phyloP scores from a whole-genome alignment of 2,888 invertebrate species.

The Leptinotarsa tumamoca region DNA sequence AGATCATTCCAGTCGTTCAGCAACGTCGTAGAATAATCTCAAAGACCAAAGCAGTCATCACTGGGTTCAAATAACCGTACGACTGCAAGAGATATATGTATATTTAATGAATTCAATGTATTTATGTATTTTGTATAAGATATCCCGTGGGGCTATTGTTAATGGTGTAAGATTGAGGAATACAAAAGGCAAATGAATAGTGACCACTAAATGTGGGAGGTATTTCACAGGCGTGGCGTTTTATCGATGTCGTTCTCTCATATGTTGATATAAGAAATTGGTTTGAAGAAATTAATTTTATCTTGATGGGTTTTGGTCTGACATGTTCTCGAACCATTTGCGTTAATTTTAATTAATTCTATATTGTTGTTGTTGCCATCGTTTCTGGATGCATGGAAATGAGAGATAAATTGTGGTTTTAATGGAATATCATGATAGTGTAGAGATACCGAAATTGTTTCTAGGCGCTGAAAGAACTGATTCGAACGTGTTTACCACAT shows the following conservation, averaged over 20 bases:
- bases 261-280: slow-evolving; percentile 62
- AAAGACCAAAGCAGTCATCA: slow-evolving; percentile 40
- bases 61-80: slow-evolving; percentile 48
- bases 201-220: slow-evolving; percentile 64
- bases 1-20: slow-evolving; percentile 63
- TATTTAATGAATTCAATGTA: slow-evolving; percentile 68
- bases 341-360: slow-evolving; percentile 57
- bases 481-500: slow-evolving; percentile 20
- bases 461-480: slow-evolving; percentile 21
- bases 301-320: slow-evolving; percentile 38
- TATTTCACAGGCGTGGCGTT: slow-evolving; percentile 60
- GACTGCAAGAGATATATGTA: slow-evolving; percentile 64
- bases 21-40: slow-evolving; percentile 46
- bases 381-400: slow-evolving; percentile 26
- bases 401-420: slow-evolving; percentile 39
- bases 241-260: slow-evolving; percentile 62
- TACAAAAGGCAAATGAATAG: slow-evolving; percentile 63
- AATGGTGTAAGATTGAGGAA: slow-evolving; percentile 66
- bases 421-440: slow-evolving; percentile 36
- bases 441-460: slow-evolving; percentile 27
- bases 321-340: slow-evolving; percentile 49
- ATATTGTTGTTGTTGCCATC: slow-evolving; percentile 31
- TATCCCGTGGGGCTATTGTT: slow-evolving; percentile 67
- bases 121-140: slow-evolving; percentile 68
- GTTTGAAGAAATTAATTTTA: slow-evolving; percentile 58